These are phyloP conservation scores for Adrianichthys oophorus DNA, from an alignment of 2,797 vertebrate genomes.

Conservation along the genomic window DNA sequence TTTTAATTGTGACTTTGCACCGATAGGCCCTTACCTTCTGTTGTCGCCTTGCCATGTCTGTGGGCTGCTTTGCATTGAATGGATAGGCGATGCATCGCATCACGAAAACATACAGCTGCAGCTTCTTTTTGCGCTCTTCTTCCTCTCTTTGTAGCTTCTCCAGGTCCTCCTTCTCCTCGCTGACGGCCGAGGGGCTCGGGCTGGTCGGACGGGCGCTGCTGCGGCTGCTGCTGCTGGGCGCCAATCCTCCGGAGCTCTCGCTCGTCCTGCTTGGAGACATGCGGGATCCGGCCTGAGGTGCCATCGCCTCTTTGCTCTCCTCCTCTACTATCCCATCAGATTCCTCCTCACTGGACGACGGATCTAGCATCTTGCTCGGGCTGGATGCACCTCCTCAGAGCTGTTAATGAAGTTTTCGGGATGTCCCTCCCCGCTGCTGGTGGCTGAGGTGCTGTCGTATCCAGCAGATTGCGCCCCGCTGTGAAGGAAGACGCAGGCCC, in stretches of 20 bases:
- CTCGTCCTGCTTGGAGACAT: conserved; percentile 92
- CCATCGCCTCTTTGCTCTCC: conserved; percentile 91
- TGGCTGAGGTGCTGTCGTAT: conserved; percentile 9
- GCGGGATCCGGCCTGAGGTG: conserved; percentile 86
- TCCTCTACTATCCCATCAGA: conserved; percentile 96
- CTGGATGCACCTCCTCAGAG: conserved; percentile 37
- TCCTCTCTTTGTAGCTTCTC: conserved; percentile 95
- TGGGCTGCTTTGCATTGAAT: conserved; percentile 98
- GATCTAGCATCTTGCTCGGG: conserved; percentile 87
- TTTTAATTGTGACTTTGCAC: conserved; percentile 50
- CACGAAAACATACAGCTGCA: conserved; percentile 98
- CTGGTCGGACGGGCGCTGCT: conserved; percentile 90
- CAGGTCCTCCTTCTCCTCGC: conserved; percentile 95
- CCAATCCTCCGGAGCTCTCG: conserved; percentile 87
- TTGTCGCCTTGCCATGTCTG: conserved; percentile 98
- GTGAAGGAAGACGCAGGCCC: conserved; percentile 44
- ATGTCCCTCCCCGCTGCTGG: background rate
- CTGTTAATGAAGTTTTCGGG: conserved; percentile 2
- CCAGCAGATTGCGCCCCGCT: conserved; percentile 23
- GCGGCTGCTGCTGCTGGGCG: conserved; percentile 85
- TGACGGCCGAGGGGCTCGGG: conserved; percentile 94
- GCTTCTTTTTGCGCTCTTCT: conserved; percentile 95
- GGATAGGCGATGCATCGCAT: conserved; percentile 98
- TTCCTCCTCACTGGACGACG: conserved; percentile 97
- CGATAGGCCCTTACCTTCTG: conserved; percentile 88